Base-by-base conservation (phyloP, 2,888 invertebrate species). In the Helicoverpa assulta region DNA sequence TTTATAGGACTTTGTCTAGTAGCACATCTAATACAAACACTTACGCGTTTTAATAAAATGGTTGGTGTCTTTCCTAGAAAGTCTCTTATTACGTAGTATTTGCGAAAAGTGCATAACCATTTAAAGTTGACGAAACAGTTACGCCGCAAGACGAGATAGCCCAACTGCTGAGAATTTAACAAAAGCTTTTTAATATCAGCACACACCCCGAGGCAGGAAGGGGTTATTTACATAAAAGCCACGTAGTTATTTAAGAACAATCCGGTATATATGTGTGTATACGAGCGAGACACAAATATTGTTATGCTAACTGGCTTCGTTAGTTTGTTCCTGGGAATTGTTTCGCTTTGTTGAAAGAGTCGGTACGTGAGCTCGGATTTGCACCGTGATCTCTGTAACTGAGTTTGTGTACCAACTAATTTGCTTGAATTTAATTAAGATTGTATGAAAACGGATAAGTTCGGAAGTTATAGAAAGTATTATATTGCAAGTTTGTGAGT, bases 271-370 rank as follows among this genome's bases (percentile, higher is more conserved):
- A 83, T 61, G 73, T 83, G 54, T 78, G 77, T 86, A 85, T 85
- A 83, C 81, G 80, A 82, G 78, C 80, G 71, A 78, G 84, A 84
- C 86, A 91, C 89, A 95, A 95, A 95, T 95, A 94, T 95, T 94
- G 94, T 95, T 95, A 95, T 93, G 92, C 93, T 93, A 95, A 94
- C 94, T 91, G 94, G 88, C 93, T 93, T 95, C 95, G 95, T 95
- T 95, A 95, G 94, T 92, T 94, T 92, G 94, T 94, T 93, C 92
- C 91, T 88, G 90, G 91, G 93, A 93, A 94, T 93, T 92, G 94
- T 91, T 91, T 91, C 88, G 89, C 90, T 92, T 88, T 92, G 91
- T 90, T 91, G 90, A 92, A 92, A 91, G 90, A 89, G 85, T 86
- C 84, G 83, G 86, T 90, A 90, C 89, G 90, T 88, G 89, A 85